A percentile compares a stretch with the other conserved stretches of the same genome.
Evolutionary conservation across 2,113 vertebrate genomes (phyloP).

Genomic region (Indicator maculatus): DNA sequence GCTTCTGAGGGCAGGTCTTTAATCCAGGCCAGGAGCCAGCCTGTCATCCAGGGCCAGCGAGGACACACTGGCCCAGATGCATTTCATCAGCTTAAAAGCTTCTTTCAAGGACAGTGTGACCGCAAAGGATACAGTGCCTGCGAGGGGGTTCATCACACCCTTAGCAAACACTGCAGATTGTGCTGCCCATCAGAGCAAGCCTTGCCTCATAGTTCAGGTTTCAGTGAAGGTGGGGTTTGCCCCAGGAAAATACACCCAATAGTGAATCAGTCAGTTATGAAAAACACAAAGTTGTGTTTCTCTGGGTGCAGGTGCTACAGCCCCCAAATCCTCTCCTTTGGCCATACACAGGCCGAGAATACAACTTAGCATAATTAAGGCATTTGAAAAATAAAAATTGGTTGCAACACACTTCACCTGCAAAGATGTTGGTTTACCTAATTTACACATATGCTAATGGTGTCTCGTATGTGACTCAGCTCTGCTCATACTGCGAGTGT

Average conservation of each 20-base stretch:
- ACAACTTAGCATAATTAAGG: not conserved
- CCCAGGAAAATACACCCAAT: not conserved
- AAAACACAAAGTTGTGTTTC: not conserved
- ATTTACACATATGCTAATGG: slow-evolving; percentile 34
- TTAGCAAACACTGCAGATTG: not conserved
- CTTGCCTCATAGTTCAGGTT: not conserved
- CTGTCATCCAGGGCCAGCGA: too few species aligned
- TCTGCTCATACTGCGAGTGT: not conserved
- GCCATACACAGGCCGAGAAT: not conserved
- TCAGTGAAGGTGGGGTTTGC: slow-evolving; percentile 6
- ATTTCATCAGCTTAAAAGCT: not conserved
- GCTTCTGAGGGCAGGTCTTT: not conserved
- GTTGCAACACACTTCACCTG: slow-evolving; percentile 45
- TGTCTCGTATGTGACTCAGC: slow-evolving; percentile 23
- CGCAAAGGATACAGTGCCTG: rapidly evolving
- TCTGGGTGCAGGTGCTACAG: not conserved
- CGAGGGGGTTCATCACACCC: rapidly evolving
- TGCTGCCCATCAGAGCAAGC: not conserved
- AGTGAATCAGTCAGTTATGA: not conserved
- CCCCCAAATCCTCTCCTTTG: not conserved
- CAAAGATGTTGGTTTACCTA: not conserved
- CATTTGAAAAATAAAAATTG: not conserved
- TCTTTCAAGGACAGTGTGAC: not conserved
- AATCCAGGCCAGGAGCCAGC: rapidly evolving
- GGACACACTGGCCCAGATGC: rapidly evolving